These are phyloP conservation scores for Morpho deidamia DNA, from an alignment of 2,888 invertebrate genomes.

Conservation along the genomic window DNA sequence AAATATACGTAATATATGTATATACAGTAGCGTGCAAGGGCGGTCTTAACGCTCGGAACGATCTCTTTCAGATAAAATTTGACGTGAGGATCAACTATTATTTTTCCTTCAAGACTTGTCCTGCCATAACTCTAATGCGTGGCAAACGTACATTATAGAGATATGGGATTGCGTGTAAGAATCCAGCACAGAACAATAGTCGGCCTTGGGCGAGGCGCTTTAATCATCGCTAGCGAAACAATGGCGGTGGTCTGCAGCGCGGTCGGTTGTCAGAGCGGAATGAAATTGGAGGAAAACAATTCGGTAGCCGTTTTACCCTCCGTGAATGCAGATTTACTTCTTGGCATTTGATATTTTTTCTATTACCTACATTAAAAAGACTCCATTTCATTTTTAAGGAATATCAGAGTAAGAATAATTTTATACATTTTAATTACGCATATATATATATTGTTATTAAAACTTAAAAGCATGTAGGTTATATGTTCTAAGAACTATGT, in stretches of 20 bases:
- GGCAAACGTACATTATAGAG: conserved; percentile 3
- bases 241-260: conserved; percentile 32
- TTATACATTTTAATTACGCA: neutral
- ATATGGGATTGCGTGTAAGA: conserved; percentile 52
- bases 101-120: neutral
- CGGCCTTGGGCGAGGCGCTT: conserved; percentile 64
- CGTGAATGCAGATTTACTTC: conserved; percentile 13
- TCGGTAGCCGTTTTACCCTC: conserved; percentile 23
- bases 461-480: too few relatives aligned
- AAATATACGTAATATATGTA: too few relatives aligned
- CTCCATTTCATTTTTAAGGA: neutral
- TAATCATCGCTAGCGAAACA: conserved; percentile 57
- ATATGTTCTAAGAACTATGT: too few relatives aligned
- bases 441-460: too few relatives aligned
- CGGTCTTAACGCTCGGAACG: too few relatives aligned
- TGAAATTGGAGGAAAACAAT: conserved; percentile 29
- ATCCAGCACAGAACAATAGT: conserved; percentile 65
- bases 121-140: neutral
- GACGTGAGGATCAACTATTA: too few relatives aligned
- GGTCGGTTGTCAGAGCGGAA: conserved; percentile 25
- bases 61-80: too few relatives aligned
- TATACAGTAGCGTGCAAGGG: too few relatives aligned
- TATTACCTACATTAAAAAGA: conserved; percentile 10
- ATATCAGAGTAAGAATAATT: neutral
- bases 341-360: conserved; percentile 10